phyloP scores from a whole-genome alignment of 2,797 vertebrate species.

The Parauchenoglanis ngamensis region DNA sequence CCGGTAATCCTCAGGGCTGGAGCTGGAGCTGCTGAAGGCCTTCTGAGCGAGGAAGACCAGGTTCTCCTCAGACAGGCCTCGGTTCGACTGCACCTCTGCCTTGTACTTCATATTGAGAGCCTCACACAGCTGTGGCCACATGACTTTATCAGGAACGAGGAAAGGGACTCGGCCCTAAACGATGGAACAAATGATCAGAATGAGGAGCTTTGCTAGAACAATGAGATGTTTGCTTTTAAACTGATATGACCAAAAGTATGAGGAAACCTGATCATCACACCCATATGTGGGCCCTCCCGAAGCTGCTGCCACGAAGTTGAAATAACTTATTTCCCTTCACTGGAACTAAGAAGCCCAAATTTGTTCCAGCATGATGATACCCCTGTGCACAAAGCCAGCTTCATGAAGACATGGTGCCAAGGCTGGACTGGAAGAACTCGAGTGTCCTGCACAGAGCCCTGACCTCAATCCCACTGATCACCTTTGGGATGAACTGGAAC shows the following conservation, averaged over 20 bases:
- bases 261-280: not conserved
- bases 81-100: conserved; percentile 91
- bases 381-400: not conserved
- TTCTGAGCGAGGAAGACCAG: conserved; percentile 94
- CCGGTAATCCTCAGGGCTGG: conserved; percentile 86
- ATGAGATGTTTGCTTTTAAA: too few species aligned
- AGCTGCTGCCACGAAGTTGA: not conserved
- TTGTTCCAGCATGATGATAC: not conserved
- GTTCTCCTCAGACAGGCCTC: conserved; percentile 92
- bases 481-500: not conserved
- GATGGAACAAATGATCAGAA: conserved; percentile 3
- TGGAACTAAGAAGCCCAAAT: not conserved
- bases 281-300: not conserved
- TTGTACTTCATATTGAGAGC: conserved; percentile 97
- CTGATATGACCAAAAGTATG: too few species aligned
- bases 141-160: conserved; percentile 89
- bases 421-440: not conserved
- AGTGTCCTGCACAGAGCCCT: too few species aligned
- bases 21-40: conserved; percentile 85
- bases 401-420: not conserved
- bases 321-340: not conserved
- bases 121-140: conserved; percentile 92
- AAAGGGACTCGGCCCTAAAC: conserved; percentile 89
- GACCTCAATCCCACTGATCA: too few species aligned
- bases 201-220: not conserved